phyloP scores from a whole-genome alignment of 2,113 vertebrate genomes.

The Hippopotamus amphibius region DNA sequence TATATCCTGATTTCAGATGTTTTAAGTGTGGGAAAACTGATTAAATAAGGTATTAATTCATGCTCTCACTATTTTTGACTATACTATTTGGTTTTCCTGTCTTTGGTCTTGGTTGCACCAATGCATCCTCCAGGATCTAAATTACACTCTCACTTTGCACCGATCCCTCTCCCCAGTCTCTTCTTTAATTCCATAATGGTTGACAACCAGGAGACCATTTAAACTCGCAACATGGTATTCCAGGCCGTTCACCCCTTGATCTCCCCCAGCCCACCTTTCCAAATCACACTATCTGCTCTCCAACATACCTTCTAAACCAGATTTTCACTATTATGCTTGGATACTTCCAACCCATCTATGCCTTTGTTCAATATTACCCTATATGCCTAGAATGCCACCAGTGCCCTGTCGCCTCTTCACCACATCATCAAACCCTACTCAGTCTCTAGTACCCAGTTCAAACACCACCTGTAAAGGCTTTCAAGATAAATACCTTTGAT shows the following conservation, averaged over 20 bases:
- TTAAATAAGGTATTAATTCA: conserved; percentile 40
- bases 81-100: conserved; percentile 4
- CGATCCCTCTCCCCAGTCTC: background rate
- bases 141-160: background rate
- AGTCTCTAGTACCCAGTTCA: conserved; percentile 18
- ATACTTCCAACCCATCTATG: background rate
- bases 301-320: background rate
- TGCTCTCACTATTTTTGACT: conserved; percentile 11
- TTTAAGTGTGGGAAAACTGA: background rate
- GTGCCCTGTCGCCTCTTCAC: background rate
- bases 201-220: conserved; percentile 25
- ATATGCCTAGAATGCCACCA: background rate
- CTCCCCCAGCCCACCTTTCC: background rate
- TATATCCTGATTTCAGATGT: background rate
- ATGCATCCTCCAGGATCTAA: conserved; percentile 33
- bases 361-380: background rate
- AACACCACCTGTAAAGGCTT: conserved; percentile 26
- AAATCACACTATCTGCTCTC: background rate
- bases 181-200: conserved; percentile 18
- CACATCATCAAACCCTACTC: conserved; percentile 25
- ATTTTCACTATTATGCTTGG: background rate
- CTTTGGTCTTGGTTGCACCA: background rate
- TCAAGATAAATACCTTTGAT: conserved; percentile 48
- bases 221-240: background rate
- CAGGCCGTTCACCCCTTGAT: background rate